Evolutionary conservation across 2,888 invertebrate species (phyloP), one percentile per base, ranked within the genome.

Genomic region (Kuschelorhynchus macadamiae): DNA sequence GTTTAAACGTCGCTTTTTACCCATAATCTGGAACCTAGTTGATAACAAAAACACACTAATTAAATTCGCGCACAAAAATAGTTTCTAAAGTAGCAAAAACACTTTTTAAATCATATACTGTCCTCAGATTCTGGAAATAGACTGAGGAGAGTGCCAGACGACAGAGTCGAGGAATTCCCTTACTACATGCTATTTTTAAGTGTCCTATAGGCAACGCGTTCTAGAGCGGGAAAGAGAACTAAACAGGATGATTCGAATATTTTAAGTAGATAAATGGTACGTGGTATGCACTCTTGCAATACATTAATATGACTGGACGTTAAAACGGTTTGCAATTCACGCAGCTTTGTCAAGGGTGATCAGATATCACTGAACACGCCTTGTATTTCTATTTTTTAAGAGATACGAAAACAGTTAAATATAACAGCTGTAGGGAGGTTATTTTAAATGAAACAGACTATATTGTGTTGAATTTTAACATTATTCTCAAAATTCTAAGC

Each of bases 1-100:
- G 74, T 83, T 83, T 70, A 83, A 73, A 69, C 82, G 78, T 56
- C 80, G 78, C 70, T 79, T 81, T 76, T 83, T 83, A 36, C 83
- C 83, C 83, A 83, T 83, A 59, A 67, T 75, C 11, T 12, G 25
- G 12, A 25, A 2, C 46, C 50, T 46, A 11, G 25, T 7, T 7
- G 21, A 30, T 25, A 14, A 25, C 60, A 70, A 61, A 68, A 60
- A 42, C 11, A 56, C 56, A 33, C 18, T 36, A 50, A 55, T 14
- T 2, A n/a, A 46, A 33, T 50, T 44, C 17, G 33, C 46, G 12
- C 46, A 62, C 39, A 47, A 25, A 52, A 62, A 50, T 25, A n/a
- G n/a, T 7, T 42, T 33, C 33, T 17, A 30, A 53, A 30, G 17
- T 47, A n/a, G 53, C 5, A 41, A 53, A 52, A 59, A 33, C 21